Evolutionary conservation across 2,113 vertebrate genomes (phyloP).

Genomic region (Gymnocephalus cernua): DNA sequence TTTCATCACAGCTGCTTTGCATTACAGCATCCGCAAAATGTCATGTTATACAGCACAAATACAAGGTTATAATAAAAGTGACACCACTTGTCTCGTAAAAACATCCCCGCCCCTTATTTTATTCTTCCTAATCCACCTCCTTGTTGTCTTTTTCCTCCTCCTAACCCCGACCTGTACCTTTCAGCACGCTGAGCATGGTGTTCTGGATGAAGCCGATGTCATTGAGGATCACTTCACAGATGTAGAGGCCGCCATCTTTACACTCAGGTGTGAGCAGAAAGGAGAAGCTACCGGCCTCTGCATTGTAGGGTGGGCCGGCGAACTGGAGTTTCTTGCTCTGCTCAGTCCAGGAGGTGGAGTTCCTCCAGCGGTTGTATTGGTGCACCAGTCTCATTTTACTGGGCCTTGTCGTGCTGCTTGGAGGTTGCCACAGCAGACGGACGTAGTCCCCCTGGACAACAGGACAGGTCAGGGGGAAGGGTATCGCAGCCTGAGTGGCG

Average conservation of each 20-base stretch:
- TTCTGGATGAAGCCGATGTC: conserved; percentile 59
- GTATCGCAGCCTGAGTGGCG: conserved; percentile 41
- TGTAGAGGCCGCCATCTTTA: conserved; percentile 75
- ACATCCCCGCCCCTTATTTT: neutral
- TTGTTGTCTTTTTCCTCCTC: neutral
- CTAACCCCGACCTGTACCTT: conserved; percentile 68
- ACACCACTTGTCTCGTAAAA: conserved; percentile 24
- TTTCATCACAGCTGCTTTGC: conserved; percentile 3
- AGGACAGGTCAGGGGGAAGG: conserved; percentile 69
- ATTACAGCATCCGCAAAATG: neutral
- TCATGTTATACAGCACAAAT: neutral
- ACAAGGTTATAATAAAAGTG: neutral
- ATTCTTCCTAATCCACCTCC: conserved; percentile 8
- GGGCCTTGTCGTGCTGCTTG: conserved; percentile 15
- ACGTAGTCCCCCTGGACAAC: conserved; percentile 74
- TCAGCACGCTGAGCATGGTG: conserved; percentile 76
- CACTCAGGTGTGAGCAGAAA: conserved; percentile 70
- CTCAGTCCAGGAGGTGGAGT: neutral
- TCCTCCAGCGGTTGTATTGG: conserved; percentile 79
- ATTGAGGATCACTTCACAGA: conserved; percentile 77
- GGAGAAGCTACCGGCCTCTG: conserved; percentile 69
- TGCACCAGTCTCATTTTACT: conserved; percentile 23
- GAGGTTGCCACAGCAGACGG: conserved; percentile 66
- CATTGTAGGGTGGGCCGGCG: conserved; percentile 46
- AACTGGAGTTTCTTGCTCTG: conserved; percentile 50